A percentile compares a stretch with the other conserved stretches of the same genome.
These are phyloP conservation scores for Eupithecia subumbrata DNA, from an alignment of 2,888 invertebrate species.

Conservation along the genomic window DNA sequence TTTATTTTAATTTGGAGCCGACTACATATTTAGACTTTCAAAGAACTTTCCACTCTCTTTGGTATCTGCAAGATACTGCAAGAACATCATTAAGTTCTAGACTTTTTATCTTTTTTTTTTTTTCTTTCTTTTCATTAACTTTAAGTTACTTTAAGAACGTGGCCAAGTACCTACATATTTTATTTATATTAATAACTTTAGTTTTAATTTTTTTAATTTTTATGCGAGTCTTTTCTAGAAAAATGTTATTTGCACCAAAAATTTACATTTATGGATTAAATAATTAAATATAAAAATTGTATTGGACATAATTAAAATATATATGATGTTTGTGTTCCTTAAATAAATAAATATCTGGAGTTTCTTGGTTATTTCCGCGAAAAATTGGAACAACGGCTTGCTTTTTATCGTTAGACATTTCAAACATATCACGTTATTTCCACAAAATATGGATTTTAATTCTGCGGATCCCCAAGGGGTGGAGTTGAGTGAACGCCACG, in stretches of 20 bases:
- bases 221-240: no score
- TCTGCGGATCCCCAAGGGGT: slow-evolving; percentile 14
- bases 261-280: no score
- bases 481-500: slow-evolving; percentile 18
- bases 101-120: not conserved
- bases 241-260: no score
- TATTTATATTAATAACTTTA: no score
- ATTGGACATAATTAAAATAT: no score
- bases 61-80: not conserved
- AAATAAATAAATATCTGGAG: no score
- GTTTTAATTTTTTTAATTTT: no score
- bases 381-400: not conserved
- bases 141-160: no score
- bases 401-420: not conserved
- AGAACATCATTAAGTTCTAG: not conserved
- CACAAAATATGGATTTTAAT: not conserved
- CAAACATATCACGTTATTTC: not conserved
- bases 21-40: not conserved
- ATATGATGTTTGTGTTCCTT: no score
- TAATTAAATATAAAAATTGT: no score
- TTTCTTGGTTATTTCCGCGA: not conserved
- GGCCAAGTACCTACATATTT: no score
- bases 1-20: not conserved
- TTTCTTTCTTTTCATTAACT: no score
- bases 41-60: not conserved